A percentile compares a stretch with the other conserved stretches of the same genome.
Evolutionary conservation across 2,113 vertebrate genomes (phyloP).

Genomic region (Ophthalmolycus amberensis): DNA sequence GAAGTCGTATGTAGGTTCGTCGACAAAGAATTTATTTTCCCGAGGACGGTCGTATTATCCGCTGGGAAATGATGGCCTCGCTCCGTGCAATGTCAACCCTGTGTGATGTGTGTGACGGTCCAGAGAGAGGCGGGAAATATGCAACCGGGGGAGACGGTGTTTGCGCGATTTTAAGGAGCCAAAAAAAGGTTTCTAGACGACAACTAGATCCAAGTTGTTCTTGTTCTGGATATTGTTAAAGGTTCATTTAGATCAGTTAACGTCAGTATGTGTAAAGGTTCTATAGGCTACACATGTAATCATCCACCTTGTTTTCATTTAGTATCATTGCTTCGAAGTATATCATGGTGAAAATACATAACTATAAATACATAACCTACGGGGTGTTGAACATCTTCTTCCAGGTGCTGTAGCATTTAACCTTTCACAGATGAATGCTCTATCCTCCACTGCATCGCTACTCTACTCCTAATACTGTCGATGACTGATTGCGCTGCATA

Average conservation of each 20-base stretch:
- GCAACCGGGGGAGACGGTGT: not conserved
- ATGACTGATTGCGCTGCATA: slow-evolving; percentile 12
- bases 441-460: not conserved
- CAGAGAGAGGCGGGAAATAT: not conserved
- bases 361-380: not conserved
- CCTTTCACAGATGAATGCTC: not conserved
- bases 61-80: not conserved
- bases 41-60: not conserved
- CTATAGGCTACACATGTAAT: not conserved
- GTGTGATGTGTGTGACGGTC: not conserved
- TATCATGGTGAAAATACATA: not conserved
- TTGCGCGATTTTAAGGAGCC: not conserved
- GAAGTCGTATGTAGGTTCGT: no score
- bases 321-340: not conserved
- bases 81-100: not conserved
- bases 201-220: not conserved
- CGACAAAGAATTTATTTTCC: no score
- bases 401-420: not conserved
- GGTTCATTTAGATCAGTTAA: not conserved
- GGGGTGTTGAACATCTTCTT: not conserved
- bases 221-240: not conserved
- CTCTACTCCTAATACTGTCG: slow-evolving; percentile 1
- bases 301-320: not conserved
- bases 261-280: not conserved
- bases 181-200: not conserved